phyloP scores from a whole-genome alignment of 2,113 vertebrate species.

The Propithecus coquereli region DNA sequence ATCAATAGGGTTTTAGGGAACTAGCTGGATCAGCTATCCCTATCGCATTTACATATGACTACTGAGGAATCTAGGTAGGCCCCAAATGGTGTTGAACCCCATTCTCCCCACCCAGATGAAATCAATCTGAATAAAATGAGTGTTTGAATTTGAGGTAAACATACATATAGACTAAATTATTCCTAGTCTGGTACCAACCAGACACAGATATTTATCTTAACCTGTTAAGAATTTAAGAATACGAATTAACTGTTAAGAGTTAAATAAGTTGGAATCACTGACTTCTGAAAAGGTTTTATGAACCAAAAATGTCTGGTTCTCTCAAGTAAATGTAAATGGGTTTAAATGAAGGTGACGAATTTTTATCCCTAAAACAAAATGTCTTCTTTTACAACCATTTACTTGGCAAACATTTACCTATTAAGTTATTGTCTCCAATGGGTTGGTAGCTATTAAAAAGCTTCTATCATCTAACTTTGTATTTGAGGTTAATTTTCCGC shows the following conservation, averaged over 20 bases:
- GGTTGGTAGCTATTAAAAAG: background rate
- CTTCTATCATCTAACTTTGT: background rate
- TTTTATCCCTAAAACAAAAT: slow-evolving; percentile 4
- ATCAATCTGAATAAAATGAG: slow-evolving; percentile 11
- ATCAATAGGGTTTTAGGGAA: background rate
- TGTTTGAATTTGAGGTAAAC: background rate
- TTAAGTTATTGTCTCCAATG: background rate
- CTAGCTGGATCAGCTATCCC: background rate
- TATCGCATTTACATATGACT: background rate
- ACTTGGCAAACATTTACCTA: background rate
- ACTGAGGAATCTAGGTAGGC: background rate
- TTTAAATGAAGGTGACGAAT: slow-evolving; percentile 23
- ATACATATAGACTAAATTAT: background rate
- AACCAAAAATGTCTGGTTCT: slow-evolving; percentile 11
- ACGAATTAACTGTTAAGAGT: background rate
- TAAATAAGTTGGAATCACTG: slow-evolving; percentile 1
- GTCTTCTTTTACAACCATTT: background rate
- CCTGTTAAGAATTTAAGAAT: background rate
- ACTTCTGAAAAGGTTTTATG: background rate
- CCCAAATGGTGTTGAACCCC: background rate
- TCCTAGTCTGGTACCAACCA: background rate
- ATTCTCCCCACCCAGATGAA: background rate
- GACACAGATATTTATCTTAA: background rate
- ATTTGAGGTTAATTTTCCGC: slow-evolving; percentile 9
- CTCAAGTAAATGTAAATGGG: background rate